Evolutionary conservation across 2,797 vertebrate species (phyloP).

Genomic region (Falco concolor): DNA sequence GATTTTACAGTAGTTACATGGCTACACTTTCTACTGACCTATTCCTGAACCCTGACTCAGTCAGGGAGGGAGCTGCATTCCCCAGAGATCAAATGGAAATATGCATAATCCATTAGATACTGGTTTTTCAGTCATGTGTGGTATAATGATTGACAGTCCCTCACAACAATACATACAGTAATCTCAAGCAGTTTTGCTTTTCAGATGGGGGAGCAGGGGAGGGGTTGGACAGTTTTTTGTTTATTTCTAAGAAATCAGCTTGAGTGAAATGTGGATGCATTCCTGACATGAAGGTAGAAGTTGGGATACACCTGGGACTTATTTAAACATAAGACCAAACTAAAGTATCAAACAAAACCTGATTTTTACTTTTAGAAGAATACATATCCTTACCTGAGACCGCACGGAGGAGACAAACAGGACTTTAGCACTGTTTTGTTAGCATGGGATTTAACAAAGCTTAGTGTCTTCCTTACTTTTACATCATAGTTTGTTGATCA

Average conservation of each 20-base stretch:
- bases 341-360: not conserved
- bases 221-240: not conserved
- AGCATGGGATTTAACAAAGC: not conserved
- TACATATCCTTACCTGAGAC: not conserved
- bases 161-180: not conserved
- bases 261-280: not conserved
- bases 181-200: not conserved
- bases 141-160: not conserved
- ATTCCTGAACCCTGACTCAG: slow-evolving; percentile 60
- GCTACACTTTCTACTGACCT: slow-evolving; percentile 53
- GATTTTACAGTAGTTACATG: slow-evolving; percentile 56
- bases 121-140: slow-evolving; percentile 42
- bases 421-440: not conserved
- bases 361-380: not conserved
- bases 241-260: not conserved
- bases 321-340: not conserved
- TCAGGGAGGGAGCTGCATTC: slow-evolving; percentile 44
- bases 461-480: not conserved
- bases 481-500: not conserved
- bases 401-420: not conserved
- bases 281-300: not conserved
- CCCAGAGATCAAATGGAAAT: slow-evolving; percentile 61
- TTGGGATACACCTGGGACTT: not conserved
- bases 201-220: not conserved
- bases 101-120: slow-evolving; percentile 61